Evolutionary conservation across 2,888 invertebrate genomes (phyloP).

Genomic region (Epistrophe eligans): DNA sequence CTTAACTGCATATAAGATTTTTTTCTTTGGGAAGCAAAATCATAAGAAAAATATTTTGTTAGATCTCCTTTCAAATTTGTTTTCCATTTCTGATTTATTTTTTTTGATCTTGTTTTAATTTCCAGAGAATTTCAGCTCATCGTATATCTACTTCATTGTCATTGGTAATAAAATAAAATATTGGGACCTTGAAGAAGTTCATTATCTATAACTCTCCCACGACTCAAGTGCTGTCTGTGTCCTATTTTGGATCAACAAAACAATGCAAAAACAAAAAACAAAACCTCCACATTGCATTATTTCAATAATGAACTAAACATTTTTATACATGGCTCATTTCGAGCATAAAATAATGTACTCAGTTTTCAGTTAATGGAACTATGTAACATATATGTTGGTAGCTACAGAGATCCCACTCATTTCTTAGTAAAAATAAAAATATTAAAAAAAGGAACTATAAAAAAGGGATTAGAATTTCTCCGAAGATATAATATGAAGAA

Average conservation of each 20-base stretch:
- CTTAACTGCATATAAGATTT: too few relatives aligned
- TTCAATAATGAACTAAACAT: slow-evolving; percentile 1
- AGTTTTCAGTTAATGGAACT: slow-evolving; percentile 13
- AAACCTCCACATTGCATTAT: slow-evolving; percentile 24
- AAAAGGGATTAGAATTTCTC: slow-evolving; percentile 46
- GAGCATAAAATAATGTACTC: slow-evolving; percentile 8
- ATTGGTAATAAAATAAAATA: not conserved
- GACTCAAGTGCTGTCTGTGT: not conserved
- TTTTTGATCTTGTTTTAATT: not conserved
- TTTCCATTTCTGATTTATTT: not conserved
- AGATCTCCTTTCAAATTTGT: not conserved
- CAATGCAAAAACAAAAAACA: too few relatives aligned
- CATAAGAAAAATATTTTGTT: not conserved
- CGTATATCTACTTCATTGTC: not conserved
- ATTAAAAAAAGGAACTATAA: not conserved
- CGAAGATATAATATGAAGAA: slow-evolving; percentile 23
- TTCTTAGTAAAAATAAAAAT: not conserved
- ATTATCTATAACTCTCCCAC: slow-evolving; percentile 54
- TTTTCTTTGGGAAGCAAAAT: not conserved
- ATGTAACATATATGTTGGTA: too few relatives aligned
- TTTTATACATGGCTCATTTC: not conserved
- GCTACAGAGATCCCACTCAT: slow-evolving; percentile 10
- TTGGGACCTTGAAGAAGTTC: slow-evolving; percentile 42
- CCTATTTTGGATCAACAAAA: slow-evolving; percentile 15
- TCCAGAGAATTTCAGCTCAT: not conserved